Evolutionary conservation across 2,113 vertebrate genomes (phyloP).

Genomic region (Phocoena sinus): DNA sequence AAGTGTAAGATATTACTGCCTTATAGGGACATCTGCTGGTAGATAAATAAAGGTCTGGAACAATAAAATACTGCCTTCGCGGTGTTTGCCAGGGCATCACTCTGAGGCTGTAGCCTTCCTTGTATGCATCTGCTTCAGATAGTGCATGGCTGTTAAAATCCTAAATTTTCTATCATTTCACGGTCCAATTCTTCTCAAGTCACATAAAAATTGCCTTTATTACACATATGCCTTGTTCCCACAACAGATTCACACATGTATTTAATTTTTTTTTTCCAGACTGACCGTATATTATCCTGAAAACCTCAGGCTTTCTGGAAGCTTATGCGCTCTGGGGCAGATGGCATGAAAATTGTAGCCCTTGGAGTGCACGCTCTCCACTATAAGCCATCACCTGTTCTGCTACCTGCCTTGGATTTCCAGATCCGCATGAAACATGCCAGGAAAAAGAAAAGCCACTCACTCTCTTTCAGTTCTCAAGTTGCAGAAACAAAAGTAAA

Average conservation of each 20-base stretch:
- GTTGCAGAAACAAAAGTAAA: background rate
- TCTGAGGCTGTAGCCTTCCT: background rate
- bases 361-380: background rate
- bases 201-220: conserved; percentile 2
- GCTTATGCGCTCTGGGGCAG: background rate
- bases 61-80: background rate
- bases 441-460: background rate
- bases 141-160: background rate
- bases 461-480: background rate
- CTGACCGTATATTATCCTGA: conserved; percentile 6
- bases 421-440: background rate
- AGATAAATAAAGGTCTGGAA: conserved; percentile 23
- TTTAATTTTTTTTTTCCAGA: background rate
- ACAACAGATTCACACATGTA: background rate
- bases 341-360: background rate
- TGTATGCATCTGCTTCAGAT: background rate
- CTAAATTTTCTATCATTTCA: conserved; percentile 13
- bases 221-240: background rate
- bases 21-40: conserved; percentile 78
- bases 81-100: background rate
- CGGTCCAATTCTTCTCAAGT: background rate
- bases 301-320: background rate
- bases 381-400: background rate
- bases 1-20: conserved; percentile 64
- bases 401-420: background rate